A percentile compares a stretch with the other conserved stretches of the same genome.
Conservation (phyloP, 2,797 vertebrate species). For the Eulemur coronatus region DNA sequence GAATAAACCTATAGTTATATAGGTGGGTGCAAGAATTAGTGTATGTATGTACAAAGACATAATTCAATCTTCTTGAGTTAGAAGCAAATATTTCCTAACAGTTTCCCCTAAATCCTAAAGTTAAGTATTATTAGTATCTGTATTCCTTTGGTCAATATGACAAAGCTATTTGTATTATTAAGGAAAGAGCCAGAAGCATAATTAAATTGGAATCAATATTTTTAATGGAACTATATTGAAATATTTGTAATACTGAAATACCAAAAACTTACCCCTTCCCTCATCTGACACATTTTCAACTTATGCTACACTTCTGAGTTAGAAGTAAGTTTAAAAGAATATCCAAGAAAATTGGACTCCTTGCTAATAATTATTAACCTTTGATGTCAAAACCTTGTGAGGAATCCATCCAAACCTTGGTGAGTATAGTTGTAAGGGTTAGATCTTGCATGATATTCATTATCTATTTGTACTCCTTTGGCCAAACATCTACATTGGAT, state of each 20-base stretch:
- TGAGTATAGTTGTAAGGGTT: not conserved
- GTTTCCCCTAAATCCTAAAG: conserved; percentile 32
- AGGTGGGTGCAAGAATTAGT: not conserved
- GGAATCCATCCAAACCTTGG: not conserved
- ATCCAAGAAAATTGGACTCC: not conserved
- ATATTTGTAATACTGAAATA: not conserved
- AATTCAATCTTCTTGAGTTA: not conserved
- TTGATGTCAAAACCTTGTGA: not conserved
- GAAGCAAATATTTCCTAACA: conserved; percentile 19
- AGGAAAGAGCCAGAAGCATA: not conserved
- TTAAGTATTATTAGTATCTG: not conserved
- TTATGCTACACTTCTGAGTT: not conserved
- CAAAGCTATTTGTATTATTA: not conserved
- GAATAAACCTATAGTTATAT: not conserved
- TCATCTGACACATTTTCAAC: not conserved
- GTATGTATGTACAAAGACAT: not conserved
- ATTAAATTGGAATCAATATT: not conserved
- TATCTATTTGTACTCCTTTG: not conserved
- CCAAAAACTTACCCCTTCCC: not conserved
- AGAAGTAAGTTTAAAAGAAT: not conserved
- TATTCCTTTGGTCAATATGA: conserved; percentile 38
- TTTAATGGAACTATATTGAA: not conserved
- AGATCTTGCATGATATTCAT: not conserved
- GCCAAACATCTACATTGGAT: not conserved
- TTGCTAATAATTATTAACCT: not conserved